Percentiles rank a stretch among this genome's conserved stretches.
These are phyloP conservation scores for Hylaeus anthracinus DNA, from an alignment of 1,140 invertebrate species.

Conservation along the genomic window DNA sequence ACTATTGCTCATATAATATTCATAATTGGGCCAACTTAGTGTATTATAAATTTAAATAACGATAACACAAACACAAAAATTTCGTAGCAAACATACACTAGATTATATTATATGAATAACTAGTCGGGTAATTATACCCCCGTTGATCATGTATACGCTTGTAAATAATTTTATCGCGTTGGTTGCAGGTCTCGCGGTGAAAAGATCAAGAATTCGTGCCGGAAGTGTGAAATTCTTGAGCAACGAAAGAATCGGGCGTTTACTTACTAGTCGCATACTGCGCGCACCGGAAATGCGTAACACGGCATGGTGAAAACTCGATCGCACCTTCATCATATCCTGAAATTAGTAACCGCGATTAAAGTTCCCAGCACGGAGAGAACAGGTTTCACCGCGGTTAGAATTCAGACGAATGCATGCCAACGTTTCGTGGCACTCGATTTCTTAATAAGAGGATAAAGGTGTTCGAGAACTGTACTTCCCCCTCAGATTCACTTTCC, in stretches of 20 bases:
- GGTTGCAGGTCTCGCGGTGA: neutral
- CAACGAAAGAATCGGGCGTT: conserved; percentile 37
- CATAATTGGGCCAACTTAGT: too few species aligned
- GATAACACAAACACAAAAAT: too few species aligned
- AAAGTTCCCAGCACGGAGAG: conserved; percentile 23
- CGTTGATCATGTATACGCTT: neutral
- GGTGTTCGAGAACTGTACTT: neutral
- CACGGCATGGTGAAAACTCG: conserved; percentile 58
- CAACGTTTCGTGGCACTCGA: conserved; percentile 18
- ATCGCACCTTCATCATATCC: conserved; percentile 52
- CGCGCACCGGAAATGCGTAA: conserved; percentile 50
- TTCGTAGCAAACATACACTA: too few species aligned
- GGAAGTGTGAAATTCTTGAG: conserved; percentile 51
- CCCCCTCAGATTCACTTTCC: neutral
- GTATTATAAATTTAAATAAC: too few species aligned
- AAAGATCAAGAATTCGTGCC: conserved; percentile 18
- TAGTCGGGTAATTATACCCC: neutral
- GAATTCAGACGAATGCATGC: neutral
- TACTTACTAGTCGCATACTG: conserved; percentile 17
- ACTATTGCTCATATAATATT: too few species aligned
- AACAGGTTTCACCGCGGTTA: conserved; percentile 34
- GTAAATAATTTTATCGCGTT: neutral
- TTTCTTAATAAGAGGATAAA: neutral
- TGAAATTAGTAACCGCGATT: conserved; percentile 47
- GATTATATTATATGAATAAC: too few species aligned